phyloP scores from a whole-genome alignment of 2,888 invertebrate species.

The Heliconius charithonia region DNA sequence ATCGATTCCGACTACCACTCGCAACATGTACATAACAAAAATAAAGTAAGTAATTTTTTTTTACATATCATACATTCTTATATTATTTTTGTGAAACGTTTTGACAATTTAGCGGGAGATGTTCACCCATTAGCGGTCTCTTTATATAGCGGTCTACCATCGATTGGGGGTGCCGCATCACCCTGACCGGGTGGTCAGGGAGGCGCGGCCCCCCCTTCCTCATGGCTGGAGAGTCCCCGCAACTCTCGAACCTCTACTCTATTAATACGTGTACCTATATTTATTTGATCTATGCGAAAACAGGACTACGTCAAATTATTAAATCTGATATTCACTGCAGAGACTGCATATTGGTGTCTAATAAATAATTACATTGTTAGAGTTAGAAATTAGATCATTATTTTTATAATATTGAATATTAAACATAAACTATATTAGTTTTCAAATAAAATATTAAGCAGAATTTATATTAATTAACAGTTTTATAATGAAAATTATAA shows the following conservation, averaged over 20 bases:
- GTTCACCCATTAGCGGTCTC: neutral
- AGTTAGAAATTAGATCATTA: neutral
- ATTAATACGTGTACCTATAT: neutral
- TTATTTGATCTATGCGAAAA: neutral
- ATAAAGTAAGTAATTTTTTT: slow-evolving; percentile 88
- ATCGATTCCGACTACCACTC: slow-evolving; percentile 97
- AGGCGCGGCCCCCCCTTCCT: no score
- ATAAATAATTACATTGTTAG: no score
- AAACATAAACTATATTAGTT: no score
- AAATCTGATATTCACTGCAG: neutral
- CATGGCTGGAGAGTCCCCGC: neutral
- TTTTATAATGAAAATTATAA: no score
- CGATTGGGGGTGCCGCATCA: neutral
- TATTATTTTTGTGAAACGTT: slow-evolving; percentile 3
- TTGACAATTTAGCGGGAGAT: neutral
- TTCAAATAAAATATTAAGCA: no score
- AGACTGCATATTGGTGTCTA: neutral
- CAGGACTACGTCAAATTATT: neutral
- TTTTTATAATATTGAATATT: neutral
- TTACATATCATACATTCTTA: neutral
- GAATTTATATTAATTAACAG: no score
- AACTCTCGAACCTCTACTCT: neutral
- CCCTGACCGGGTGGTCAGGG: neutral
- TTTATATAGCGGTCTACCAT: neutral
- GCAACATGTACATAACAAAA: slow-evolving; percentile 93